Evolutionary conservation across 1,140 invertebrate genomes (phyloP), one percentile per base, ranked within the genome.

Genomic region (Sipha flava): DNA sequence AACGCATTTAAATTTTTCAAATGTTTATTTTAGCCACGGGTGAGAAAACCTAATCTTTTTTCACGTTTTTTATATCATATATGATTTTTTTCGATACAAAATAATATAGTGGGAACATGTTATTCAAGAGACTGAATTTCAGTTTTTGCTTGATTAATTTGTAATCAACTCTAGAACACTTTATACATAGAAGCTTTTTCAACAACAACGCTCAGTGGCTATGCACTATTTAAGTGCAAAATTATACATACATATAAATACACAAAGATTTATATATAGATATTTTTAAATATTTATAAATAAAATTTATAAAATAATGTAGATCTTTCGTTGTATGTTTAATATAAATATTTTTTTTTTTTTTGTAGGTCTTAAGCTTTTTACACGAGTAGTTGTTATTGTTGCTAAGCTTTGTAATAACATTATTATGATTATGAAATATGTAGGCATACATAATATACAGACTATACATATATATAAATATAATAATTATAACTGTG

Each of bases 321-420:
- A 77, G 49, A 77, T 54, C 18, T 52, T 75, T 75, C 47, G 66
- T 70, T 70, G 23, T 57, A 59, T 57, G 45, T 75, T 57, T 59
- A 77, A 40, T 77, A 54, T 57, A 59, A 37, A 57, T 77, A 77
- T 59, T 26, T 37, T 59, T 75, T 57, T n/a, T n/a, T 54, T 77
- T 77, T 54, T 54, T 9, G 73, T 77, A 77, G 73, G 57, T 43
- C 26, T 57, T 77, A 77, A 77, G 73, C 73, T 77, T 77, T 77
- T 77, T 77, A 77, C 73, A 77, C 73, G 14, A 40, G 49, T 77
- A 77, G 73, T 77, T 57, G 73, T 77, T 77, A 77, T 77, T 57
- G 73, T 77, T 57, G 73, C 73, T 77, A 77, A 77, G 73, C 73
- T 77, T 77, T 77, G 37, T 77, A 75, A 77, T 77, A 59, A 77